Conservation (phyloP, 2,888 invertebrate species). For the Agrochola macilenta region DNA sequence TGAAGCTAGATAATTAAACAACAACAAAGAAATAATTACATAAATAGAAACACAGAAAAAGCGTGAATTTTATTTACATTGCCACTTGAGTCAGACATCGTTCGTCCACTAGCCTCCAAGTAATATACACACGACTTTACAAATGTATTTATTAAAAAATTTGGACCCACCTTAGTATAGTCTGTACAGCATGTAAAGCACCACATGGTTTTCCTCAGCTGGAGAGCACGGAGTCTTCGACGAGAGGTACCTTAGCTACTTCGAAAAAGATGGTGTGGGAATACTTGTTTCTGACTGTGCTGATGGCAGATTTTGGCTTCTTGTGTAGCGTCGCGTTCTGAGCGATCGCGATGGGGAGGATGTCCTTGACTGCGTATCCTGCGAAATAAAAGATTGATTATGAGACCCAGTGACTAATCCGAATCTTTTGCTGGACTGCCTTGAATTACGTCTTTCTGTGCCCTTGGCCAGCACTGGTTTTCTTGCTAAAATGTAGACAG, state of each 20-base stretch:
- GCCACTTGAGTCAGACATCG: slow-evolving; percentile 57
- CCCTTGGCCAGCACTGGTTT: neutral
- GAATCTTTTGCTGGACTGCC: neutral
- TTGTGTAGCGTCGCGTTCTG: slow-evolving; percentile 95
- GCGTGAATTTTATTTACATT: slow-evolving; percentile 63
- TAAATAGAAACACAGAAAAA: slow-evolving; percentile 50
- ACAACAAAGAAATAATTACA: slow-evolving; percentile 52
- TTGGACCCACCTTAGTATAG: slow-evolving; percentile 81
- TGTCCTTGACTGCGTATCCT: slow-evolving; percentile 94
- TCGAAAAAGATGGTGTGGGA: slow-evolving; percentile 98
- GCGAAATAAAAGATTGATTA: slow-evolving; percentile 50
- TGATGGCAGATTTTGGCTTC: slow-evolving; percentile 94
- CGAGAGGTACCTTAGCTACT: slow-evolving; percentile 95
- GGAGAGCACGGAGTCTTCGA: slow-evolving; percentile 80
- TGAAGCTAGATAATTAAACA: slow-evolving; percentile 59
- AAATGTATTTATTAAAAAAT: slow-evolving; percentile 72
- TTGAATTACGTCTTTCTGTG: neutral
- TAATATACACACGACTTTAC: slow-evolving; percentile 64
- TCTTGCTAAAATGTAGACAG: neutral
- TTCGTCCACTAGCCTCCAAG: slow-evolving; percentile 57
- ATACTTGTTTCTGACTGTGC: slow-evolving; percentile 97
- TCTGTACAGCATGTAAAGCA: slow-evolving; percentile 77
- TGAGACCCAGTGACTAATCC: neutral
- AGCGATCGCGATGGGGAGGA: slow-evolving; percentile 92
- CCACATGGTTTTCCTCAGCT: slow-evolving; percentile 80